A percentile compares a stretch with the other conserved stretches of the same genome.
Evolutionary conservation across 1,140 invertebrate genomes (phyloP).

Genomic region (Vanessa tameamea): DNA sequence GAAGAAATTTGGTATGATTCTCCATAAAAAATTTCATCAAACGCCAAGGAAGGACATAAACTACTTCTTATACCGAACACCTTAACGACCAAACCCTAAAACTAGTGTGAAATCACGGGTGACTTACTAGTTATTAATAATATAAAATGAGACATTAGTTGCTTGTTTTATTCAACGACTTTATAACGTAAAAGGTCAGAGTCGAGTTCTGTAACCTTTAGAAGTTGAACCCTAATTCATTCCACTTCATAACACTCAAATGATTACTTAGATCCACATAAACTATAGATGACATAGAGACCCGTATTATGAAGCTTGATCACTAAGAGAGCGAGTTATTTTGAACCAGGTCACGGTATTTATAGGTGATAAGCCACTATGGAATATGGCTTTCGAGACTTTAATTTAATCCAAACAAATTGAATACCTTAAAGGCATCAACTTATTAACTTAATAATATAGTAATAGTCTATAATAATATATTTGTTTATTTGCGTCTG

Average conservation of each 20-base stretch:
- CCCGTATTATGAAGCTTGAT: background rate
- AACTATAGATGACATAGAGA: background rate
- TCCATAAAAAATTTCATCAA: too few relatives aligned
- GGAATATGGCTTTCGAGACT: conserved; percentile 21
- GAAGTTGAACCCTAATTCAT: background rate
- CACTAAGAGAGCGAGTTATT: conserved; percentile 32
- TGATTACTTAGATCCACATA: background rate
- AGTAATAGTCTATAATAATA: background rate
- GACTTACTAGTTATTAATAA: too few relatives aligned
- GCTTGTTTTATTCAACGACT: background rate
- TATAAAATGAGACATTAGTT: background rate
- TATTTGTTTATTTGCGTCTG: too few relatives aligned
- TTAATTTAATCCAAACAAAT: conserved; percentile 35
- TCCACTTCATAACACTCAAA: conserved; percentile 5
- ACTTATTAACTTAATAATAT: background rate
- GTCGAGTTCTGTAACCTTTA: background rate
- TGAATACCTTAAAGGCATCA: background rate
- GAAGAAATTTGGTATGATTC: too few relatives aligned
- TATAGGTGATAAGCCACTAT: conserved; percentile 33
- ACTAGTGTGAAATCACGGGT: too few relatives aligned
- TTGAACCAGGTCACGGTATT: conserved; percentile 40
- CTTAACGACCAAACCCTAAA: too few relatives aligned
- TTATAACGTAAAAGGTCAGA: conserved; percentile 1
- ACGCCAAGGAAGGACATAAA: too few relatives aligned
- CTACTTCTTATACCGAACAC: too few relatives aligned